Percentiles rank a stretch among this genome's conserved stretches.
Conservation (phyloP, 2,888 invertebrate species). For the Xanthia icteritia region DNA sequence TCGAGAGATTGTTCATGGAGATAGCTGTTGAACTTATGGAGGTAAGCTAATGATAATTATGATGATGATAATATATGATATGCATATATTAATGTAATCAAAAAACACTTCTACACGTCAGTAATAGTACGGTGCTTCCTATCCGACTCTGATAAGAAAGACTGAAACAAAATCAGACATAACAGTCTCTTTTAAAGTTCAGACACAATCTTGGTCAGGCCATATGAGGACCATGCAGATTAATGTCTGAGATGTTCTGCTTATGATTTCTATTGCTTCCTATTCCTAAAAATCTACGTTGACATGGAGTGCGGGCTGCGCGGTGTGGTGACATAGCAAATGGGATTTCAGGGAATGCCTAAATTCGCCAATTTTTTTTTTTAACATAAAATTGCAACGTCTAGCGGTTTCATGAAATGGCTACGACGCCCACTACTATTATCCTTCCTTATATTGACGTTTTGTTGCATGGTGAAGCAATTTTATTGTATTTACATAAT, state of each 20-base stretch:
- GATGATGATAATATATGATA: background rate
- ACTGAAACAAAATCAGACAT: background rate
- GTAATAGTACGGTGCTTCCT: background rate
- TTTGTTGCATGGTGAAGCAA: background rate
- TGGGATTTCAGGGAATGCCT: background rate
- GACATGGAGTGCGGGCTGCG: background rate
- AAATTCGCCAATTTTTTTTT: background rate
- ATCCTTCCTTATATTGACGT: conserved; percentile 8
- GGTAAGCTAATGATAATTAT: conserved; percentile 75
- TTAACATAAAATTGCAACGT: background rate
- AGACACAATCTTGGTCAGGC: background rate
- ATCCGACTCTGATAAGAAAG: background rate
- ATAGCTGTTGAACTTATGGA: conserved; percentile 98
- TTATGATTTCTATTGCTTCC: background rate
- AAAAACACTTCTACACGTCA: background rate
- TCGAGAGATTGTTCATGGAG: conserved; percentile 98
- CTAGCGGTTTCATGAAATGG: background rate
- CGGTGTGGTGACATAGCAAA: background rate
- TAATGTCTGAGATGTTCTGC: background rate
- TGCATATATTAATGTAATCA: background rate
- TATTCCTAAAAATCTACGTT: background rate
- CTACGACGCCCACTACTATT: no score
- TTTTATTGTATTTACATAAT: conserved; percentile 4
- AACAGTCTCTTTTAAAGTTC: background rate
- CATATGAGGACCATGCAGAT: background rate